Conservation (phyloP, 53 echinoderm and acorn worm species). For the Luidia sarsii region DNA sequence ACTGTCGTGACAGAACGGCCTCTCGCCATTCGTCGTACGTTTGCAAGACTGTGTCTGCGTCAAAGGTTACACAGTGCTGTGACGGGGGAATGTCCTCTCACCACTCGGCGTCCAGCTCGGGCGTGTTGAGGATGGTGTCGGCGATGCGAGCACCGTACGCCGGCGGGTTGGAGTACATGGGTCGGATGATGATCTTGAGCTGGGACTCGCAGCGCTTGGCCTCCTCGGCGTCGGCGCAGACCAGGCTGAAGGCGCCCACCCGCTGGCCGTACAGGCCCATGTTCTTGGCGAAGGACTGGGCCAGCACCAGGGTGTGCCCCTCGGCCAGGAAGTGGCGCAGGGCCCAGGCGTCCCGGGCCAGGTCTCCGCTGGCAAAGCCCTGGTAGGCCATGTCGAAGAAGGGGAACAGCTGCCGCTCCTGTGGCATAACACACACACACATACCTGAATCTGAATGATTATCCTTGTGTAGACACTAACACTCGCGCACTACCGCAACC, state of each 20-base stretch:
- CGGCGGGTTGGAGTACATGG: conserved; percentile 97
- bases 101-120: conserved; percentile 81
- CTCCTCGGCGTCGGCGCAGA: conserved; percentile 83
- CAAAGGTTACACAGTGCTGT: too few species aligned
- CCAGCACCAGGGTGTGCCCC: conserved; percentile 79
- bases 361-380: conserved; percentile 92
- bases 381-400: conserved; percentile 99
- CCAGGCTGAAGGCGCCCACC: conserved; percentile 85
- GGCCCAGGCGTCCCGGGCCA: conserved; percentile 81
- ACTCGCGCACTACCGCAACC: too few species aligned
- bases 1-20: too few species aligned
- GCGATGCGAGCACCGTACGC: conserved; percentile 86
- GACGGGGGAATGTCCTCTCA: too few species aligned
- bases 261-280: conserved; percentile 98
- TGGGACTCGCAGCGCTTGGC: conserved; percentile 91
- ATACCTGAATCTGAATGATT: too few species aligned
- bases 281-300: conserved; percentile 96
- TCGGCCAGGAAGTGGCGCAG: conserved; percentile 77
- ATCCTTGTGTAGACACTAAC: too few species aligned
- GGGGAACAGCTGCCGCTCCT: conserved; percentile 81
- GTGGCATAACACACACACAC: too few species aligned
- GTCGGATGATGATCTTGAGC: conserved; percentile 96
- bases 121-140: conserved; percentile 80
- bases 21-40: too few species aligned
- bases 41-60: too few species aligned